Evolutionary conservation across 1,140 invertebrate species (phyloP).

Genomic region (Brachionus sp.): DNA sequence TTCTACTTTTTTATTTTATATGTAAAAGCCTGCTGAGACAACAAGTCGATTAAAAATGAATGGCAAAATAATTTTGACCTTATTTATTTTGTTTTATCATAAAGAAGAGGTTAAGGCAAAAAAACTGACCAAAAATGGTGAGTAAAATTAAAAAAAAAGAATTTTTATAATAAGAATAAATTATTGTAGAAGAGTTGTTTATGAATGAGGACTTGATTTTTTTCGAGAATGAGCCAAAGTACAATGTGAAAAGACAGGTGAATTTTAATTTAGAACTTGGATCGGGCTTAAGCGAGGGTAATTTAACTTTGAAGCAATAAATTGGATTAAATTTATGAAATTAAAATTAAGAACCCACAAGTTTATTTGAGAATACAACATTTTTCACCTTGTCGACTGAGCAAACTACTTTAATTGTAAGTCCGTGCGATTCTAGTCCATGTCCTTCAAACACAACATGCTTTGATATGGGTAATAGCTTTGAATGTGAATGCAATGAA

Average conservation of each 20-base stretch:
- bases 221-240: not conserved
- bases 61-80: conserved; percentile 23
- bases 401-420: not conserved
- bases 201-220: conserved; percentile 13
- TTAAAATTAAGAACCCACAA: not conserved
- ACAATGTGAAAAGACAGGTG: not conserved
- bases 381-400: not conserved
- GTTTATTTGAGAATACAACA: conserved; percentile 1
- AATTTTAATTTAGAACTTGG: not conserved
- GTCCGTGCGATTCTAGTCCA: not conserved
- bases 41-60: not conserved
- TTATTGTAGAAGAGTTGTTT: not conserved
- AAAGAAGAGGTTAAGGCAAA: conserved; percentile 14
- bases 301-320: not conserved
- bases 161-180: too few relatives aligned
- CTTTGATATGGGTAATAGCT: not conserved
- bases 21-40: not conserved
- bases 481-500: not conserved
- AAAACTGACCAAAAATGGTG: conserved; percentile 22
- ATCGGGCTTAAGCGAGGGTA: not conserved
- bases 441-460: not conserved
- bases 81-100: conserved; percentile 27
- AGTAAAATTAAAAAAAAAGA: not conserved
- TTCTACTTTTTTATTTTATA: not conserved
- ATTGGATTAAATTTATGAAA: not conserved